Base-by-base conservation (phyloP, 2,113 vertebrate species). In the Formicarius rufipectus region DNA sequence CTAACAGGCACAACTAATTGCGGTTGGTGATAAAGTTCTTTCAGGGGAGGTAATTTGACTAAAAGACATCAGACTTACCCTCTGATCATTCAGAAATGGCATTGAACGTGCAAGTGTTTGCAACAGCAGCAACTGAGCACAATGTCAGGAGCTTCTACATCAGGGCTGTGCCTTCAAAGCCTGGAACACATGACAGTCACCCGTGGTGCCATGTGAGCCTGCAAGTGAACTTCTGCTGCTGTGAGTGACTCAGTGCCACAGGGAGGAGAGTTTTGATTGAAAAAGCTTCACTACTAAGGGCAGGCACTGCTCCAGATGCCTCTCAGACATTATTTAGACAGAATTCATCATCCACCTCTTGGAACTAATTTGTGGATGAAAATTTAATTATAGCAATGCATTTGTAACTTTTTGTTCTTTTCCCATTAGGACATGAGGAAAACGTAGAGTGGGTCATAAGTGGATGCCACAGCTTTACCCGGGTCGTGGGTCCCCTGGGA, bases 341-440 rank as follows among this genome's bases (percentile, higher is more conserved):
- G 44, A 91, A 77, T 44, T 60, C 49, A 25, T 84, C 53, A 16
- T 85, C 77, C 12, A 87, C 62, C 28, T 72, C 58, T 93, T 87
- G n/a, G 74, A 94, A 76, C 76, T 83, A 88, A 88, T 91, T 88
- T 76, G 71, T 74, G 79, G 67, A 88, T 73, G 88, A 85, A 91
- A 87, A 91, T 45, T 69, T 45, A 79, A 93, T 93, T 88, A 68
- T 52, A 79, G 63, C 58, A 60, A 73, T 73, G 85, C 42, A 45
- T 63, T 84, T 71, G 77, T 90, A 80, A 80, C 63, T 88, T 86
- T 79, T 73, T 83, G 50, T 78, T 94, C 72, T 80, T 88, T 83
- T 90, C 59, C n/a, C 42, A 31, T 93, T 79, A 85, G n/a, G 24
- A 39, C 10, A 42, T 33, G 85, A 88, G 59, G 72, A 77, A 85